These are phyloP conservation scores for Leucoma salicis DNA, from an alignment of 2,888 invertebrate species.

Conservation along the genomic window DNA sequence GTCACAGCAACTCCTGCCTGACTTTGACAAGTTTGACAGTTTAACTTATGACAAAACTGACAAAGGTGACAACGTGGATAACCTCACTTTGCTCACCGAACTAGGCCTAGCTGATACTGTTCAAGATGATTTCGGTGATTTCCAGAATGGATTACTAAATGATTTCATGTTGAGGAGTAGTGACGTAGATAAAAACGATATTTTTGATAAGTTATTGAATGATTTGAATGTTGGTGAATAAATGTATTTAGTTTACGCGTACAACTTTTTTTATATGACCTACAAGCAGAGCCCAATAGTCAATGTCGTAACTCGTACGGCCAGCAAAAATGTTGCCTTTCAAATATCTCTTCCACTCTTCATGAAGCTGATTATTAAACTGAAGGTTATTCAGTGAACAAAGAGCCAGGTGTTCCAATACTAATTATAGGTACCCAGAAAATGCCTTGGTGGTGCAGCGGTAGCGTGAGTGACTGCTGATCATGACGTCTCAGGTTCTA, in stretches of 20 bases:
- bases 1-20: slow-evolving; percentile 62
- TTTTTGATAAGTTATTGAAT: slow-evolving; percentile 68
- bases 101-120: slow-evolving; percentile 79
- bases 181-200: slow-evolving; percentile 54
- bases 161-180: slow-evolving; percentile 46
- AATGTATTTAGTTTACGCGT: slow-evolving; percentile 17
- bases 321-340: no score
- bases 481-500: no score
- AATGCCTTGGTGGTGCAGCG: no score
- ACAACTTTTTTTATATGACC: no score
- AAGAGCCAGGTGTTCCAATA: no score
- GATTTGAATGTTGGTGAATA: slow-evolving; percentile 60
- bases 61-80: slow-evolving; percentile 52
- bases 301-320: no score
- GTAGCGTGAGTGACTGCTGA: no score
- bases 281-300: no score
- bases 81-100: slow-evolving; percentile 77
- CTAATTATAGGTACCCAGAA: no score
- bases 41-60: slow-evolving; percentile 10
- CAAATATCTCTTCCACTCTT: no score
- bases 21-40: slow-evolving; percentile 40
- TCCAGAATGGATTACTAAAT: slow-evolving; percentile 65
- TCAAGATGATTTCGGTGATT: slow-evolving; percentile 66
- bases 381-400: no score
- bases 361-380: no score